Evolutionary conservation across 2,797 vertebrate genomes (phyloP).

Genomic region (Amazonetta brasiliensis): DNA sequence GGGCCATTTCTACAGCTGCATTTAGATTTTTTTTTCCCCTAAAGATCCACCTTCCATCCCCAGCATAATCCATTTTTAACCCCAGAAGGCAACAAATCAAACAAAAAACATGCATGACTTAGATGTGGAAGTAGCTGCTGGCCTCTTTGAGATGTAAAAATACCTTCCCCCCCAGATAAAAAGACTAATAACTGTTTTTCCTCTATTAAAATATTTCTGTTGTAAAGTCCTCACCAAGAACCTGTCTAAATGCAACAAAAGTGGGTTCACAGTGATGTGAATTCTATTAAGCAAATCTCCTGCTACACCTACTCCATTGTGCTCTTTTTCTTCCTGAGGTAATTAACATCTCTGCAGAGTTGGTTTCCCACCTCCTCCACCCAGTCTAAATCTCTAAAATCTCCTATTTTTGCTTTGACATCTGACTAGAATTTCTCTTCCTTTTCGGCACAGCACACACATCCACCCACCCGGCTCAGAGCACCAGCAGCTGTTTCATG

Average conservation of each 20-base stretch:
- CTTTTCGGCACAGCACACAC: constrained; percentile 67
- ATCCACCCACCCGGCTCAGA: constrained; percentile 54
- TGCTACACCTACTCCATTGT: constrained; percentile 58
- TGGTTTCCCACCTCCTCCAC: constrained; percentile 56
- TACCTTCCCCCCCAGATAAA: background rate
- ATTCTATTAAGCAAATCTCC: constrained; percentile 63
- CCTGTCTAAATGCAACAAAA: constrained; percentile 37
- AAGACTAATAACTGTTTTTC: constrained; percentile 58
- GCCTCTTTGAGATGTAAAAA: constrained; percentile 23
- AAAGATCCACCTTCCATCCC: background rate
- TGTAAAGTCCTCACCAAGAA: constrained; percentile 27
- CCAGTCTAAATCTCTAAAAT: constrained; percentile 62
- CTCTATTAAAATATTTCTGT: constrained; percentile 39
- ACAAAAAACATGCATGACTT: background rate
- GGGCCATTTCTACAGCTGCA: background rate
- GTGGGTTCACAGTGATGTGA: constrained; percentile 35
- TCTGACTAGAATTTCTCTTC: constrained; percentile 58
- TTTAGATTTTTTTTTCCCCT: background rate
- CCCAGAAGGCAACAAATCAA: background rate
- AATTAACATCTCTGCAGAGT: constrained; percentile 63
- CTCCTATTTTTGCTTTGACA: constrained; percentile 74
- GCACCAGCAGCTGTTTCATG: constrained; percentile 57
- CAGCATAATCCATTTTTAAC: constrained; percentile 21
- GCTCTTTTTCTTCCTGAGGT: constrained; percentile 55
- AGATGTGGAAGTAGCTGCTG: background rate